These are phyloP conservation scores for Saimiri boliviensis DNA, from an alignment of 2,113 vertebrate genomes.

Conservation along the genomic window DNA sequence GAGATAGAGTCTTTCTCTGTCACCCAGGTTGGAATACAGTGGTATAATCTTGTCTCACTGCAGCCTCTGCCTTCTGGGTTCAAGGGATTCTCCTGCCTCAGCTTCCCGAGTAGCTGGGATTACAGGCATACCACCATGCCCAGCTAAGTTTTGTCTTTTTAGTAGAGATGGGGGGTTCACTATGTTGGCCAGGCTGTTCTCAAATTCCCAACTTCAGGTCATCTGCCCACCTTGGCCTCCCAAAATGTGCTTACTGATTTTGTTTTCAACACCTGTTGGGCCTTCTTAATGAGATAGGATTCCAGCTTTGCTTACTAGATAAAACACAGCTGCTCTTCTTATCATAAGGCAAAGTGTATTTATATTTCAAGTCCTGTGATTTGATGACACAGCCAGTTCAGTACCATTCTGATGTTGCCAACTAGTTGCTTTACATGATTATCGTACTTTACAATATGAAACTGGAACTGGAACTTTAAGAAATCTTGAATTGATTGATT, in stretches of 20 bases:
- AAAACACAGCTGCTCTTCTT: neutral
- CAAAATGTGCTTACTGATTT: neutral
- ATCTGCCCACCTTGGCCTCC: too few relatives aligned
- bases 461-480: neutral
- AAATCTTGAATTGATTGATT: neutral
- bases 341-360: neutral
- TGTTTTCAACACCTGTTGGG: neutral
- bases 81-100: too few relatives aligned
- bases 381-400: neutral
- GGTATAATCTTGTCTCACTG: too few relatives aligned
- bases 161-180: too few relatives aligned
- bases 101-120: too few relatives aligned
- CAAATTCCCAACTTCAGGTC: too few relatives aligned
- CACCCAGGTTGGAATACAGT: too few relatives aligned
- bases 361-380: neutral
- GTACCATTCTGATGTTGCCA: neutral
- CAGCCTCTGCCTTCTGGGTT: too few relatives aligned
- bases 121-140: too few relatives aligned
- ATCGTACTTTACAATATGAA: neutral
- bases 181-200: too few relatives aligned
- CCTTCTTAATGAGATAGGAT: neutral
- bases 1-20: too few relatives aligned
- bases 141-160: too few relatives aligned
- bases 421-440: neutral
- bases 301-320: neutral